Conservation (phyloP, 1,140 invertebrate genomes). For the Halesus radiatus region DNA sequence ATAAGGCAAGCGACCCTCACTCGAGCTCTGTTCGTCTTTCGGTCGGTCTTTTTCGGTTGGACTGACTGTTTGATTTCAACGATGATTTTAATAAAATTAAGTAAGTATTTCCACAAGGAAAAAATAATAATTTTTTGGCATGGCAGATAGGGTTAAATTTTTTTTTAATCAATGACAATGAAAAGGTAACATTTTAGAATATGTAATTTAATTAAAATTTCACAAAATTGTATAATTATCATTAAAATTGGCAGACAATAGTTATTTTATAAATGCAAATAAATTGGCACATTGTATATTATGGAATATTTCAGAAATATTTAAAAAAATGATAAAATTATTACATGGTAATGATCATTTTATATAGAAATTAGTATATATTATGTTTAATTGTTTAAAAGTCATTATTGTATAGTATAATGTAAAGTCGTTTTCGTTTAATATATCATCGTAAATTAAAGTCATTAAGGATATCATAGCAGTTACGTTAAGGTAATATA, state of each 20-base stretch:
- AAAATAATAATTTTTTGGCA: no score
- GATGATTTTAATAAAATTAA: no score
- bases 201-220: conserved; percentile 6
- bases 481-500: neutral
- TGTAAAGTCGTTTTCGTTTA: no score
- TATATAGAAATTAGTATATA: neutral
- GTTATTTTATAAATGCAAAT: conserved; percentile 9
- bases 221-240: conserved; percentile 7
- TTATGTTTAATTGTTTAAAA: conserved; percentile 2
- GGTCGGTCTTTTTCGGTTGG: conserved; percentile 45
- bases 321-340: no score
- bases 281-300: conserved; percentile 31
- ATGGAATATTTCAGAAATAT: no score
- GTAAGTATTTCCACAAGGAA: no score
- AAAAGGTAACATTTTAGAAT: neutral
- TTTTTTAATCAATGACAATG: neutral
- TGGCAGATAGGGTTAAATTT: no score
- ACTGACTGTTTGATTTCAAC: conserved; percentile 31
- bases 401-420: no score
- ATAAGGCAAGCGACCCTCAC: conserved; percentile 65
- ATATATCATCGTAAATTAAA: neutral
- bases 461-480: neutral
- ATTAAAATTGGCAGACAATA: conserved; percentile 18
- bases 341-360: no score
- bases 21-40: conserved; percentile 36